Evolutionary conservation across 2,888 invertebrate species (phyloP).

Genomic region (Drosophila pegasa): DNA sequence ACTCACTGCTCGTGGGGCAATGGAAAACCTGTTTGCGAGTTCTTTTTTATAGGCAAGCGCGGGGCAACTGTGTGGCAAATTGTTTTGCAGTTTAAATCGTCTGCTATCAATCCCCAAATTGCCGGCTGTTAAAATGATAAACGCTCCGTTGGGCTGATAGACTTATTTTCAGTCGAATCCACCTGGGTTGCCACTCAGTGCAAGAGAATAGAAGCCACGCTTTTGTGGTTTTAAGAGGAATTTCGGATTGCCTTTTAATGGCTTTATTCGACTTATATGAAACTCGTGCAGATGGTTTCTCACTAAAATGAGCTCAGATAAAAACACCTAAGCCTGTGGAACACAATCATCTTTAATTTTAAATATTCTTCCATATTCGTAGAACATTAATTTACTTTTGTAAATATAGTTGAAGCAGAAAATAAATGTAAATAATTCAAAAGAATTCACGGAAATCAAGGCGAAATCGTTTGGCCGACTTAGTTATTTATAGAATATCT

Average conservation of each 20-base stretch:
- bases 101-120: constrained; percentile 69
- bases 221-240: constrained; percentile 23
- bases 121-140: constrained; percentile 73
- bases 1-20: constrained; percentile 16
- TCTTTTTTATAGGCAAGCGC: constrained; percentile 2
- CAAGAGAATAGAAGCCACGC: background rate
- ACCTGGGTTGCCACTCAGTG: constrained; percentile 17
- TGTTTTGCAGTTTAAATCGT: constrained; percentile 64
- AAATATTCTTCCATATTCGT: background rate
- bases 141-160: constrained; percentile 45
- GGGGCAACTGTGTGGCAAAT: constrained; percentile 42
- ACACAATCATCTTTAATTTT: background rate
- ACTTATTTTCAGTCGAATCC: constrained; percentile 27
- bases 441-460: background rate
- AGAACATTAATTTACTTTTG: background rate
- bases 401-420: background rate
- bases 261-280: background rate
- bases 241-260: constrained; percentile 17
- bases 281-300: background rate
- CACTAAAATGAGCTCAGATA: background rate
- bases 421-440: constrained; percentile 10
- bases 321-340: background rate
- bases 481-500: constrained; percentile 2
- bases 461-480: background rate
- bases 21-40: constrained; percentile 33